Percentiles rank a stretch among this genome's conserved stretches.
phyloP scores from a whole-genome alignment of 2,888 invertebrate genomes.

The Incurvaria masculella region DNA sequence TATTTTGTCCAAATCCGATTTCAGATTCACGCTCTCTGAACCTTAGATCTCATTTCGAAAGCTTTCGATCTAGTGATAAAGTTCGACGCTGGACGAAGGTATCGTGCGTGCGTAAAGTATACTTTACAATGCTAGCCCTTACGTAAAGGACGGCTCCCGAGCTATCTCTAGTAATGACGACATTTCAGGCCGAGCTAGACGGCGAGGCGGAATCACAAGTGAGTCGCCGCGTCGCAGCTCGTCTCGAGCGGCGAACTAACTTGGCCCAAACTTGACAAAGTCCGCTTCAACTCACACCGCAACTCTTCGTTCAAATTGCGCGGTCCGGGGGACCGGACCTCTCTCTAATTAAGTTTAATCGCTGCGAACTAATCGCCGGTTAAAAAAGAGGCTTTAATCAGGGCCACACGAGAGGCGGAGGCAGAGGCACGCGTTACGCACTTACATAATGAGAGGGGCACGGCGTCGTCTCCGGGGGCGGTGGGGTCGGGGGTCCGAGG shows the following conservation, averaged over 20 bases:
- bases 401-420: slow-evolving; percentile 39
- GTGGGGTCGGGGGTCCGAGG: slow-evolving; percentile 25
- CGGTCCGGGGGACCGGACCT: not conserved
- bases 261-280: not conserved
- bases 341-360: slow-evolving; percentile 52
- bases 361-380: slow-evolving; percentile 36
- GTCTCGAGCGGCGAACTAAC: not conserved
- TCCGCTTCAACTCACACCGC: not conserved
- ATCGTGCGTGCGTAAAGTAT: no score
- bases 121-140: no score
- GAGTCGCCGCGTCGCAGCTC: no score
- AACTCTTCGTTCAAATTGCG: not conserved
- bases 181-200: not conserved
- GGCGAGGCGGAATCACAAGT: not conserved
- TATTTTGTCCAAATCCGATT: no score
- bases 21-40: no score
- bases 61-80: no score
- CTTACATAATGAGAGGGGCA: slow-evolving; percentile 55
- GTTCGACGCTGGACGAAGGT: no score
- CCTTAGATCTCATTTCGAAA: no score
- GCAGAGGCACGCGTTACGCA: slow-evolving; percentile 52
- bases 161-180: no score
- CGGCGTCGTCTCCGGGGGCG: not conserved
- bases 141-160: no score
- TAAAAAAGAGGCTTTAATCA: slow-evolving; percentile 56